Evolutionary conservation across 2,888 invertebrate species (phyloP).

Genomic region (Atethmia centrago): DNA sequence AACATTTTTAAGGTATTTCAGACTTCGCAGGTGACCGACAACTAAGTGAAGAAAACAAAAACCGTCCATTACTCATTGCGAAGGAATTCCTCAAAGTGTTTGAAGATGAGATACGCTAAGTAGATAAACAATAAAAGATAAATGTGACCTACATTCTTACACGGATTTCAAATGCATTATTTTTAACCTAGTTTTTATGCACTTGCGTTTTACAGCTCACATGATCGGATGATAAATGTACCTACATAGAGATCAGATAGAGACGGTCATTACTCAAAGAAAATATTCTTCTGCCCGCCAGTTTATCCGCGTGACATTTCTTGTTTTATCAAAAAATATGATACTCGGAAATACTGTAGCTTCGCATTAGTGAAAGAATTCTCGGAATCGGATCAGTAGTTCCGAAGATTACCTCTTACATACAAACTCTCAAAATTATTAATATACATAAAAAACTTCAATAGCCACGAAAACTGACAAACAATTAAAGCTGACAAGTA

Average conservation of each 20-base stretch:
- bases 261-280: background rate
- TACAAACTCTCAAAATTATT: too few relatives aligned
- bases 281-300: too few relatives aligned
- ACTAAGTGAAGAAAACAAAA: conserved; percentile 18
- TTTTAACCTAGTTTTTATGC: conserved; percentile 35
- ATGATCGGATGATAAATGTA: conserved; percentile 3
- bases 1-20: background rate
- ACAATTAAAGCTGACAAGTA: conserved; percentile 13
- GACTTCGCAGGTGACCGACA: background rate
- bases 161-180: conserved; percentile 33
- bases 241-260: background rate
- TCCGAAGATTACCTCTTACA: too few relatives aligned
- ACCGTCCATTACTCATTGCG: conserved; percentile 4
- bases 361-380: too few relatives aligned
- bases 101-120: conserved; percentile 47
- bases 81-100: conserved; percentile 33
- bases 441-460: too few relatives aligned
- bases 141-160: conserved; percentile 42
- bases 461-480: background rate
- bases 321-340: too few relatives aligned
- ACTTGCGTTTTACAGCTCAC: conserved; percentile 12
- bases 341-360: too few relatives aligned
- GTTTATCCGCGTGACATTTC: too few relatives aligned
- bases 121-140: conserved; percentile 51
- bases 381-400: too few relatives aligned